Conservation (phyloP, 1,140 invertebrate species). For the Tetramorium simillimum region DNA sequence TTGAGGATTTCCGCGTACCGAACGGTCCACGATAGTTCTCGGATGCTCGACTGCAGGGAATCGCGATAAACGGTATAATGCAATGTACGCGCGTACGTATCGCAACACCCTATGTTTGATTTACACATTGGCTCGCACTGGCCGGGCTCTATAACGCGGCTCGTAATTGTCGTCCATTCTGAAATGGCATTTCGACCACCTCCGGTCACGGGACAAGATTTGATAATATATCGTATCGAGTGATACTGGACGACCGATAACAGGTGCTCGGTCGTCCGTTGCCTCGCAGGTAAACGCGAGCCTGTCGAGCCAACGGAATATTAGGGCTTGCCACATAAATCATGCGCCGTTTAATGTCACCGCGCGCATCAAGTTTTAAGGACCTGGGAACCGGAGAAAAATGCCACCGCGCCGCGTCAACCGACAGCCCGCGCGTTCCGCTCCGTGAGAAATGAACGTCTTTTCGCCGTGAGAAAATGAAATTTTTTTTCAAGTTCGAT, state of each 20-base stretch:
- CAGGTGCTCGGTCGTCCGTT: conserved; percentile 59
- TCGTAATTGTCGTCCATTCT: conserved; percentile 63
- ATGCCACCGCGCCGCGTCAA: neutral
- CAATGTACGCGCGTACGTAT: conserved; percentile 37
- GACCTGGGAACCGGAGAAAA: neutral
- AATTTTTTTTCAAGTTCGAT: neutral
- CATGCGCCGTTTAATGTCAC: conserved; percentile 32
- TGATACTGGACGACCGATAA: conserved; percentile 65
- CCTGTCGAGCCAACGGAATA: conserved; percentile 49
- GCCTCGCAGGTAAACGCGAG: conserved; percentile 62
- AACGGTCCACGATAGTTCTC: conserved; percentile 20
- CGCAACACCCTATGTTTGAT: conserved; percentile 60
- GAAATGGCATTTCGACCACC: conserved; percentile 60
- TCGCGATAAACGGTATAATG: conserved; percentile 32
- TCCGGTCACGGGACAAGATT: conserved; percentile 61
- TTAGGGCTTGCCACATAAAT: conserved; percentile 61
- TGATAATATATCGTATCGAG: conserved; percentile 71
- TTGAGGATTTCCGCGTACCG: neutral
- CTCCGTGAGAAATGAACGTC: neutral
- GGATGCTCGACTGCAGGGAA: conserved; percentile 15
- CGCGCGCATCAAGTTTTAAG: conserved; percentile 10
- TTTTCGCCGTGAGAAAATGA: neutral
- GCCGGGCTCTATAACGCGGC: conserved; percentile 42
- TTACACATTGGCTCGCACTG: conserved; percentile 42
- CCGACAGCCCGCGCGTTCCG: neutral